phyloP scores from a whole-genome alignment of 2,797 vertebrate genomes.

The Anabacerthia variegaticeps region DNA sequence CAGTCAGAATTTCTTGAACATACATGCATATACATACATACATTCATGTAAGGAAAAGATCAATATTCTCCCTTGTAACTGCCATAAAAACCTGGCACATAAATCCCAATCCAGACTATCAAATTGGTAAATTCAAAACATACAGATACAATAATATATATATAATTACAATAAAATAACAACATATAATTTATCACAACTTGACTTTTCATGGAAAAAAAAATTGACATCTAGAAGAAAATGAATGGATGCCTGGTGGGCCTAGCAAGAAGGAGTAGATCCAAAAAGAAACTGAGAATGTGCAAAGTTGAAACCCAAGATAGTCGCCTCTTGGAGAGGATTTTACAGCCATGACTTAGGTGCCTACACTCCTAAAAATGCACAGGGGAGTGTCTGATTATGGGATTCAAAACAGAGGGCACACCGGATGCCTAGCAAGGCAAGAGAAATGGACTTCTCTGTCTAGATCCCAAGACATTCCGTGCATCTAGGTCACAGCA shows the following conservation, averaged over 20 bases:
- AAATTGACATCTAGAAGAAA: neutral
- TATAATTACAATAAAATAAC: too few species aligned
- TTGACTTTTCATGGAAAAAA: neutral
- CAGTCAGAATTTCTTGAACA: neutral
- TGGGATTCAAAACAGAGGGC: neutral
- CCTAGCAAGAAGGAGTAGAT: neutral
- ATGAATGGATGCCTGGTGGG: neutral
- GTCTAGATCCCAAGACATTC: neutral
- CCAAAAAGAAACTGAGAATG: neutral
- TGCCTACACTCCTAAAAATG: neutral
- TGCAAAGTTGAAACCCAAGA: neutral
- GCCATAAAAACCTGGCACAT: neutral
- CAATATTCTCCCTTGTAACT: neutral
- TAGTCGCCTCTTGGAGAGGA: neutral
- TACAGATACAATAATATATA: neutral
- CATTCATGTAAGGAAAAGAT: neutral
- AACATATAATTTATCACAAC: neutral
- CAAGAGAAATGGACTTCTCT: neutral
- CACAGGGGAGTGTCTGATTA: neutral
- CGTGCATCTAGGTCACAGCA: neutral
- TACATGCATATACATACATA: neutral
- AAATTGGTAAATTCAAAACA: neutral
- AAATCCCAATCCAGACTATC: neutral
- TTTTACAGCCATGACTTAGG: neutral
- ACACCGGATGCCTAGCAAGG: neutral